These are phyloP conservation scores for Tauraco erythrolophus DNA, from an alignment of 2,113 vertebrate species.

Conservation along the genomic window DNA sequence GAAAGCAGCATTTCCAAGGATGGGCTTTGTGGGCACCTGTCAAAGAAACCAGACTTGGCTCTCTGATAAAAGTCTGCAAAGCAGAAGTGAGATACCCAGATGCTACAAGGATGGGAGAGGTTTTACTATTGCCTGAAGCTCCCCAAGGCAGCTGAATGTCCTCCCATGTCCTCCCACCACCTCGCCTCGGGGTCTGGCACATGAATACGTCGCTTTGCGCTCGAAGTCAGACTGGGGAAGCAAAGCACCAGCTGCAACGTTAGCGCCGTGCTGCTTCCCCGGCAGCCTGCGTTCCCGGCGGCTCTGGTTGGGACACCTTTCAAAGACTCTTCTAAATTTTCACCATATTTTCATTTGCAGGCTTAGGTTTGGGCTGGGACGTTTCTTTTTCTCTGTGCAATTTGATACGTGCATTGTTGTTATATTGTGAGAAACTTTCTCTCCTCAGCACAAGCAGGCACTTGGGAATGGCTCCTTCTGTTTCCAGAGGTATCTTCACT, in stretches of 20 bases:
- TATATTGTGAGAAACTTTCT: not conserved
- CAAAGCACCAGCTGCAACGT: rapidly evolving
- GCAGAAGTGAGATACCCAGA: not conserved
- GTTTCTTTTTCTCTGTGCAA: not conserved
- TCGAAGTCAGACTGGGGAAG: not conserved
- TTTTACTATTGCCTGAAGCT: not conserved
- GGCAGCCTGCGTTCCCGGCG: not conserved
- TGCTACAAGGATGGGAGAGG: not conserved
- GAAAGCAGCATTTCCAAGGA: not conserved
- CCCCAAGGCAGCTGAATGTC: not conserved
- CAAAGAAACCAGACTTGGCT: not conserved
- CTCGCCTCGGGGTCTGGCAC: not conserved
- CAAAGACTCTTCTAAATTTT: not conserved
- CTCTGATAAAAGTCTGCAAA: not conserved
- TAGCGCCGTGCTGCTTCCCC: not conserved
- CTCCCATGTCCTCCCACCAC: not conserved
- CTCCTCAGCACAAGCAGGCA: not conserved
- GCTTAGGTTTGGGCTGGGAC: not conserved
- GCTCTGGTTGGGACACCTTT: not conserved
- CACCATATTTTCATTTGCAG: not conserved
- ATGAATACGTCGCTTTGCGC: not conserved
- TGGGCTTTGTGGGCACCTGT: not conserved
- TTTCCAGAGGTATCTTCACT: not conserved
- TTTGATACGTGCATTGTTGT: not conserved
- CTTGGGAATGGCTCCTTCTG: not conserved